Percentiles rank a stretch among this genome's conserved stretches.
Evolutionary conservation across 2,113 vertebrate genomes (phyloP).

Genomic region (Tragelaphus imberbis): DNA sequence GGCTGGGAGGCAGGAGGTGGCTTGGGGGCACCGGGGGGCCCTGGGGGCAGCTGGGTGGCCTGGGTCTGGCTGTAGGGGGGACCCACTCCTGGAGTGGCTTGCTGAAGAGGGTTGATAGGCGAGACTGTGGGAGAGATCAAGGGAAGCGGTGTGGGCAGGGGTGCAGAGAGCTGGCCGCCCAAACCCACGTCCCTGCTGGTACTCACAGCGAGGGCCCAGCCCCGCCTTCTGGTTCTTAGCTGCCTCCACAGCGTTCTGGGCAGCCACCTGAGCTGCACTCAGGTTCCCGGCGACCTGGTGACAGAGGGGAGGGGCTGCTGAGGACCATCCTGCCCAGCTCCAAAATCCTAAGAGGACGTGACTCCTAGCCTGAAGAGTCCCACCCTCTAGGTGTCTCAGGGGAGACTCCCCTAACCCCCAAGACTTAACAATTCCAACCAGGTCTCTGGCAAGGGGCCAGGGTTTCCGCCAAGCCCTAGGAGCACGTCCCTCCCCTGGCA

Average conservation of each 20-base stretch:
- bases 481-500: rapidly evolving
- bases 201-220: conserved; percentile 84
- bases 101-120: conserved; percentile 68
- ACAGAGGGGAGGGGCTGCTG: not conserved
- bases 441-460: not conserved
- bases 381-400: rapidly evolving
- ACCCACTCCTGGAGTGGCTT: conserved; percentile 68
- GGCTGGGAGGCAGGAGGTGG: conserved; percentile 78
- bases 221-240: conserved; percentile 86
- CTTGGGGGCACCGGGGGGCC: conserved; percentile 73
- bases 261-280: conserved; percentile 85
- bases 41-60: conserved; percentile 60
- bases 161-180: rapidly evolving
- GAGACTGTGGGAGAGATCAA: conserved; percentile 55
- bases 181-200: rapidly evolving
- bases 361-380: not conserved
- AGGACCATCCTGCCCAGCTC: not conserved
- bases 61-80: conserved; percentile 81
- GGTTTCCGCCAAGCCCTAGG: not conserved
- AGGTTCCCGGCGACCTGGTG: conserved; percentile 63
- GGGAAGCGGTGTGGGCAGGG: not conserved
- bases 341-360: rapidly evolving
- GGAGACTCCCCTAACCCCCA: not conserved
- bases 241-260: conserved; percentile 84
- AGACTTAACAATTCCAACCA: not conserved